Evolutionary conservation across 1,140 invertebrate species (phyloP).

Genomic region (Zaprionus davidi): DNA sequence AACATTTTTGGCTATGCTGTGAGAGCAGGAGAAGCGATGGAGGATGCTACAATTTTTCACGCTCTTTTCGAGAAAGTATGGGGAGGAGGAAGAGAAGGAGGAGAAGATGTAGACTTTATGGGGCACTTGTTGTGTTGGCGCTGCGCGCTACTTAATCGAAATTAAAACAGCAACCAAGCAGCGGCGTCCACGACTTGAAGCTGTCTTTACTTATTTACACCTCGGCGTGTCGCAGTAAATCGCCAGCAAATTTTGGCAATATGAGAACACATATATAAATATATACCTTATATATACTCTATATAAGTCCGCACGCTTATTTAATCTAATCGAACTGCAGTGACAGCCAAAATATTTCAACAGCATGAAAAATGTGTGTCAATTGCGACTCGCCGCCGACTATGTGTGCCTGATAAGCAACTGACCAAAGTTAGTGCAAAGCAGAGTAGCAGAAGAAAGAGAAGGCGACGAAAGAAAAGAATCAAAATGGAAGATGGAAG

Average conservation of each 20-base stretch:
- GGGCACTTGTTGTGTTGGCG: conserved; percentile 75
- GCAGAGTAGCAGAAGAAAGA: neutral
- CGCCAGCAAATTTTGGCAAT: neutral
- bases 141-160: conserved; percentile 62
- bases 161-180: conserved; percentile 62
- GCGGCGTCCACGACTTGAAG: conserved; percentile 28
- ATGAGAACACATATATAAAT: neutral
- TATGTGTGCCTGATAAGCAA: conserved; percentile 22
- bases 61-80: conserved; percentile 24
- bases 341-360: conserved; percentile 19
- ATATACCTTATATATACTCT: neutral
- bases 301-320: conserved; percentile 1
- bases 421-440: neutral
- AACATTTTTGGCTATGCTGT: neutral
- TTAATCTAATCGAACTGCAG: conserved; percentile 53
- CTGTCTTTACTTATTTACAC: conserved; percentile 42
- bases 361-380: conserved; percentile 38
- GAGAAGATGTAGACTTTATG: conserved; percentile 46
- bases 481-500: neutral
- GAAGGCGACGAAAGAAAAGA: neutral
- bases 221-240: conserved; percentile 12
- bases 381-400: conserved; percentile 6
- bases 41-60: conserved; percentile 47
- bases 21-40: neutral
- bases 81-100: neutral